Evolutionary conservation across 2,888 invertebrate species (phyloP).

Genomic region (Zygogramma bicolorata): DNA sequence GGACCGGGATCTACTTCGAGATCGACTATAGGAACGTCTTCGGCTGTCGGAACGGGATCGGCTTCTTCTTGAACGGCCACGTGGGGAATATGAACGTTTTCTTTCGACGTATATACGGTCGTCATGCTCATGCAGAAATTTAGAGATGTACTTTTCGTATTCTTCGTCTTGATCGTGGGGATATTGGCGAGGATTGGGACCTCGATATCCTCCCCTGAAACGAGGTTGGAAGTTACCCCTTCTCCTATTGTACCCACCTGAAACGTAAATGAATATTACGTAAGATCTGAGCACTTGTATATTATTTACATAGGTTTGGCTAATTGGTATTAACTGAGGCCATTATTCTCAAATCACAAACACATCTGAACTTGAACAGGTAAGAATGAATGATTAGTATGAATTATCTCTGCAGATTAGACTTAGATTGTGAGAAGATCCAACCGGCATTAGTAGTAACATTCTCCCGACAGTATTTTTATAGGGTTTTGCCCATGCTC

Average conservation of each 20-base stretch:
- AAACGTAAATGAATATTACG: not conserved
- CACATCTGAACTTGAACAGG: no score
- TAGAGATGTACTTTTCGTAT: conserved; percentile 73
- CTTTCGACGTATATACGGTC: conserved; percentile 22
- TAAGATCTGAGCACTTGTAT: no score
- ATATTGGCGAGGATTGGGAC: conserved; percentile 45
- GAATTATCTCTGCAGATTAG: no score
- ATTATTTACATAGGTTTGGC: no score
- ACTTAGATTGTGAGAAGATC: no score
- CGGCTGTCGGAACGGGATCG: conserved; percentile 25
- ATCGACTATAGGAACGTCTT: conserved; percentile 20
- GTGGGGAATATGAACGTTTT: conserved; percentile 29
- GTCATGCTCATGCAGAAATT: conserved; percentile 68
- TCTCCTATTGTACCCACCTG: conserved; percentile 42
- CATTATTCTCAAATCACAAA: no score
- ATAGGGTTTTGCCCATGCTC: no score
- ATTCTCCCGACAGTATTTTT: no score
- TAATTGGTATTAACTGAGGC: no score
- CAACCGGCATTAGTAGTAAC: no score
- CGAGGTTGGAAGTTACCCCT: conserved; percentile 48
- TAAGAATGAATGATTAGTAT: no score
- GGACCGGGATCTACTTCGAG: conserved; percentile 19
- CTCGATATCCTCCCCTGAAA: conserved; percentile 60
- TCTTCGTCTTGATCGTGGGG: conserved; percentile 63
- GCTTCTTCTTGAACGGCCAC: conserved; percentile 22